These are phyloP conservation scores for Ridgeia piscesae DNA, from an alignment of 1,140 invertebrate species.

Conservation along the genomic window DNA sequence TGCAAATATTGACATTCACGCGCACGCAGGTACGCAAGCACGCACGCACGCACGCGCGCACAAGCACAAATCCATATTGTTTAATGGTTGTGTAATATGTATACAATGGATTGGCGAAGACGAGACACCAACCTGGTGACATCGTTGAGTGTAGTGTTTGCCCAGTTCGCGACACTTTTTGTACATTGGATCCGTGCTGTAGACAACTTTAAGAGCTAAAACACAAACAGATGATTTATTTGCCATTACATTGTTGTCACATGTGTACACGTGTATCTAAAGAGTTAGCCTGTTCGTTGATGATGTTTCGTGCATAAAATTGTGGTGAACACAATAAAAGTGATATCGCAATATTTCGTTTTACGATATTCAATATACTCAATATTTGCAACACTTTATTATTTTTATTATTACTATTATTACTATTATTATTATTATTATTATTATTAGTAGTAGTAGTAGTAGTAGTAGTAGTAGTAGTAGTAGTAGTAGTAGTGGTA, in stretches of 20 bases:
- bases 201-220: conserved; percentile 35
- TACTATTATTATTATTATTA: not conserved
- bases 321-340: too few species aligned
- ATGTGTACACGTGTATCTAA: too few species aligned
- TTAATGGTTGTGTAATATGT: too few species aligned
- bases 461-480: too few species aligned
- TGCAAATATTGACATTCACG: too few species aligned
- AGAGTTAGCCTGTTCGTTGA: too few species aligned
- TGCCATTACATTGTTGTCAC: not conserved
- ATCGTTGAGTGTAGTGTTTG: not conserved
- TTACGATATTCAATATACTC: not conserved
- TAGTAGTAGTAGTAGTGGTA: too few species aligned
- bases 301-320: too few species aligned
- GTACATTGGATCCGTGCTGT: conserved; percentile 26
- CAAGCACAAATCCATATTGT: too few species aligned
- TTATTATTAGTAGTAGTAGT: not conserved
- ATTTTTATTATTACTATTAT: not conserved
- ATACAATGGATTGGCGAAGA: not conserved
- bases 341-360: too few species aligned
- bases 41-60: too few species aligned
- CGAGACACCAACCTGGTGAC: not conserved
- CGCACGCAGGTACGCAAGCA: too few species aligned
- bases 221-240: not conserved
- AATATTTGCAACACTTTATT: not conserved
- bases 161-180: not conserved